phyloP scores from a whole-genome alignment of 1,140 invertebrate species.

The Caenorhabditis inopinata region DNA sequence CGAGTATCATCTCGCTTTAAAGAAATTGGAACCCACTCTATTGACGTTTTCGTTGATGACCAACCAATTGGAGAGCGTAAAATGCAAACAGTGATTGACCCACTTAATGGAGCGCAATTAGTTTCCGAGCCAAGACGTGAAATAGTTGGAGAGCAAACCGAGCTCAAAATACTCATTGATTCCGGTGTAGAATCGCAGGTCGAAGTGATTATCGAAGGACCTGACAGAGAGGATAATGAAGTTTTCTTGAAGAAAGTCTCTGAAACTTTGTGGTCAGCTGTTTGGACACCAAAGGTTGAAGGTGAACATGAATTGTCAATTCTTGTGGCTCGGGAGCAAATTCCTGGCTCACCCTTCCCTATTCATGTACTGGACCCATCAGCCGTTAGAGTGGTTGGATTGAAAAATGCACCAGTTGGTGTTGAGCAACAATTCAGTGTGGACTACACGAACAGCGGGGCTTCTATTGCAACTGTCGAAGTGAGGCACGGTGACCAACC shows the following conservation, averaged over 20 bases:
- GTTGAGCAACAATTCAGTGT: slow-evolving; percentile 62
- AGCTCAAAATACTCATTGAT: slow-evolving; percentile 55
- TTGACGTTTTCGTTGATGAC: slow-evolving; percentile 50
- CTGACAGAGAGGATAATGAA: slow-evolving; percentile 52
- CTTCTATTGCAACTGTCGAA: slow-evolving; percentile 34
- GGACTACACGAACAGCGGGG: slow-evolving; percentile 63
- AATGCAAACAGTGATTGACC: slow-evolving; percentile 37
- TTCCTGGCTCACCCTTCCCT: slow-evolving; percentile 85
- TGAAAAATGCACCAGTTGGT: slow-evolving; percentile 59
- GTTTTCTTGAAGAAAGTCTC: slow-evolving; percentile 45
- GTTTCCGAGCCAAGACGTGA: slow-evolving; percentile 42
- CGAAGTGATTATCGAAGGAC: slow-evolving; percentile 57
- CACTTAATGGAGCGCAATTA: slow-evolving; percentile 39
- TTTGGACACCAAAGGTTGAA: slow-evolving; percentile 59
- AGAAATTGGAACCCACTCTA: slow-evolving; percentile 43
- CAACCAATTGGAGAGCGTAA: slow-evolving; percentile 34
- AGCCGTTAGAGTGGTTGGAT: slow-evolving; percentile 66
- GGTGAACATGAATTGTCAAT: slow-evolving; percentile 81
- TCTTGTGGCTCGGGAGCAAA: slow-evolving; percentile 77
- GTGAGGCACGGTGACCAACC: slow-evolving; percentile 43
- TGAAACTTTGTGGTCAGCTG: slow-evolving; percentile 39
- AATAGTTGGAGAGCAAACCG: slow-evolving; percentile 55
- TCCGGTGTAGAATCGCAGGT: slow-evolving; percentile 46
- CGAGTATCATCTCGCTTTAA: slow-evolving; percentile 41
- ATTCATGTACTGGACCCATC: slow-evolving; percentile 79